Evolutionary conservation across 2,888 invertebrate species (phyloP), one percentile per base, ranked within the genome.

Genomic region (Pycnomerus fuliginosus): DNA sequence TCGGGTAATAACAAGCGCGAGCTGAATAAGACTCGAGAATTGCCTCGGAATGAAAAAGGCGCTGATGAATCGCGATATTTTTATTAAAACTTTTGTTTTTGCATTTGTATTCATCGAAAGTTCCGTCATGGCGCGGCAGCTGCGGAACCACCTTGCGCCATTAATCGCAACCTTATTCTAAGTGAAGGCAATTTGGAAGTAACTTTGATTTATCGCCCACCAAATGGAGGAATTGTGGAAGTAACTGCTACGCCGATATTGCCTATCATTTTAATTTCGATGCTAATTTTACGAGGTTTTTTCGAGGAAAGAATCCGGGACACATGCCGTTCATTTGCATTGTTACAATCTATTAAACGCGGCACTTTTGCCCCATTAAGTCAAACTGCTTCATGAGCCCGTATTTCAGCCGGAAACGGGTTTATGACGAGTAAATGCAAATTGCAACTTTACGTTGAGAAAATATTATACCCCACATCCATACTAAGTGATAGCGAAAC

Each of bases 301-400:
- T 27, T 27, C 4, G 4, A 27, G 16, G 5, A 16, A 3, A 16
- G 11, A 33, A 2, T 16, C 25, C 16, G 12, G 11, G 52, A 48
- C 58, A 56, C 55, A 58, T 55, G 53, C 48, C 53, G 52, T 52
- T 55, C 57, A 60, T 58, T 58, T 56, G 57, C 55, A 58, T 60
- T 47, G 55, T 52, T 56, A 57, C 55, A 53, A 50, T 56, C 60
- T 58, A 57, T 60, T 60, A 54, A 55, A 43, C 52, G 41, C 32
- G 38, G 36, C 37, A 24, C 47, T 48, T 20, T 20, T 48, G 48
- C 52, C 51, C 52, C 55, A 52, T 56, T 53, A 52, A 47, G 45
- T 48, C 31, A 47, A 56, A 52, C 24, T 43, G 43, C 25, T 27
- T 16, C 29, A 31, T 31, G 13, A 30, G 28, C 27, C 45, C 34